Evolutionary conservation across 2,797 vertebrate genomes (phyloP).

Genomic region (Clarias pachynema): DNA sequence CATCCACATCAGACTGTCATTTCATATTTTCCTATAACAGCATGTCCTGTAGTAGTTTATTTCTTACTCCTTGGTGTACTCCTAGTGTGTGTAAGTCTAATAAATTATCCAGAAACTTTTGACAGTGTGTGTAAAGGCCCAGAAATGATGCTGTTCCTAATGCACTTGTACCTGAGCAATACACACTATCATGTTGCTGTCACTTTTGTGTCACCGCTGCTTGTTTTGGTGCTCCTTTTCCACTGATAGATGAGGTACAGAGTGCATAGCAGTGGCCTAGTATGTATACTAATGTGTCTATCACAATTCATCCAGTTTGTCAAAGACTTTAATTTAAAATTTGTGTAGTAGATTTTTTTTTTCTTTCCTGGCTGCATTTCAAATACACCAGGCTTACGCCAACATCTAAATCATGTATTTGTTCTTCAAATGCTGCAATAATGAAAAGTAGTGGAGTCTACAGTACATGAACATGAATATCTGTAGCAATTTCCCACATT

Average conservation of each 20-base stretch:
- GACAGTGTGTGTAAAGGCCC: not conserved
- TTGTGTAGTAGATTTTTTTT: not conserved
- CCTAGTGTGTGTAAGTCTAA: not conserved
- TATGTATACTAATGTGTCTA: not conserved
- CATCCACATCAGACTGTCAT: not conserved
- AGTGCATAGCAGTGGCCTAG: not conserved
- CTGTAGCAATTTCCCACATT: not conserved
- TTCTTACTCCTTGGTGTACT: not conserved
- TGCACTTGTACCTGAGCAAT: not conserved
- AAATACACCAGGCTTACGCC: not conserved
- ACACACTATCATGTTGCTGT: not conserved
- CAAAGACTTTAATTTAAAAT: conserved; percentile 3
- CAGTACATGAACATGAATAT: not conserved
- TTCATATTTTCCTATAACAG: not conserved
- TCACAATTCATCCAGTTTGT: not conserved
- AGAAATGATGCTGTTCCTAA: not conserved
- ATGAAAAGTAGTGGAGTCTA: not conserved
- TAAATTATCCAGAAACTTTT: not conserved
- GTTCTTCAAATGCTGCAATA: not conserved
- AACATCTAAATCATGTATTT: not conserved
- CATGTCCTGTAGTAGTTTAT: not conserved
- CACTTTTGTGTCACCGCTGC: not conserved
- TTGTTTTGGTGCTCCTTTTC: not conserved
- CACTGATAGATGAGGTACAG: not conserved
- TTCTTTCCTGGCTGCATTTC: not conserved